A percentile compares a stretch with the other conserved stretches of the same genome.
Evolutionary conservation across 2,797 vertebrate genomes (phyloP).

Genomic region (Pseudomugil gertrudae): DNA sequence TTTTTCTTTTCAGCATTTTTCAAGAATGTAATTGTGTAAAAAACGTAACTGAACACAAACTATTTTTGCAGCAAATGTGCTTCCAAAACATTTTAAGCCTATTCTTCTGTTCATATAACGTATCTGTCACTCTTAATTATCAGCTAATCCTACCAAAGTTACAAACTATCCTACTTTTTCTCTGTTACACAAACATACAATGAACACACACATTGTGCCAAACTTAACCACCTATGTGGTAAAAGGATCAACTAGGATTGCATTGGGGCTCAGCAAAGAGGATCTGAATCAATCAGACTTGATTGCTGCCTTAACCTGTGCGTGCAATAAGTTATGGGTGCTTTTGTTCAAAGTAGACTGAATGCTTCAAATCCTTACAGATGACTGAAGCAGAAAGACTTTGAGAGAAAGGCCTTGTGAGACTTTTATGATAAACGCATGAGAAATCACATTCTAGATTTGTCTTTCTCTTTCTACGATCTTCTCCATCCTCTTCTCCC

Average conservation of each 20-base stretch:
- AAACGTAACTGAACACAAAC: neutral
- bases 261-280: slow-evolving; percentile 58
- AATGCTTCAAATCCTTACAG: slow-evolving; percentile 29
- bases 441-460: slow-evolving; percentile 73
- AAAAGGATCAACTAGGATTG: slow-evolving; percentile 61
- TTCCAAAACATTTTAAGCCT: slow-evolving; percentile 76
- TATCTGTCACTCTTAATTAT: slow-evolving; percentile 77
- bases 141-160: slow-evolving; percentile 74
- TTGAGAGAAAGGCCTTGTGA: slow-evolving; percentile 42
- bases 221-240: slow-evolving; percentile 54
- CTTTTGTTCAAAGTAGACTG: slow-evolving; percentile 11
- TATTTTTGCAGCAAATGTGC: slow-evolving; percentile 29
- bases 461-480: slow-evolving; percentile 35
- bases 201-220: slow-evolving; percentile 20
- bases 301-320: slow-evolving; percentile 57
- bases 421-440: slow-evolving; percentile 69
- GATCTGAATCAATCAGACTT: slow-evolving; percentile 58
- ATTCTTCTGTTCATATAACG: slow-evolving; percentile 68
- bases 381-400: slow-evolving; percentile 26
- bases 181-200: slow-evolving; percentile 21
- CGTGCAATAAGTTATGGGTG: slow-evolving; percentile 9
- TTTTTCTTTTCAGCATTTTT: slow-evolving; percentile 1
- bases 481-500: slow-evolving; percentile 48
- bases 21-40: slow-evolving; percentile 35
- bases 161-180: slow-evolving; percentile 33